Evolutionary conservation across 2,888 invertebrate species (phyloP), one percentile per base, ranked within the genome.

Genomic region (Suillia variegata): DNA sequence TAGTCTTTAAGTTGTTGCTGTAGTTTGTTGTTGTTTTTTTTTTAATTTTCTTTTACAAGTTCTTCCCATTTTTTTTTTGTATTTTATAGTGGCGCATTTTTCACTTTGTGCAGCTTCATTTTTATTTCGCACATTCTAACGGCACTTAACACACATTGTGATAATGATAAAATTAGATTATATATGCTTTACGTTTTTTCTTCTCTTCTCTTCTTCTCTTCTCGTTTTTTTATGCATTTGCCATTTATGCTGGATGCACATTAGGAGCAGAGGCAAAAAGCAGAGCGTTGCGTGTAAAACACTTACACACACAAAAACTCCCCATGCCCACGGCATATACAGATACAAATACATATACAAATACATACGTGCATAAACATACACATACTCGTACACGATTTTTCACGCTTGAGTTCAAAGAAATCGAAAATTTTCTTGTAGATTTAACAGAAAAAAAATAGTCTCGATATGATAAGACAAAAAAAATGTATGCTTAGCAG

Each of bases 131-230:
- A 65, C 66, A 61, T 60, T 62, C 56, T 70, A 67, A 68, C 70
- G 76, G 69, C 78, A 75, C 76, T 77, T 76, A 71, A 72, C 67
- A 71, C 76, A 76, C 74, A 77, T 76, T 75, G 76, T 68, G 77
- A 75, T 78, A 76, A 76, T 76, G 77, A 78, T 75, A 70, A 77
- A 76, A 77, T 77, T 78, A 76, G 77, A 75, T 75, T 76, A 71
- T 74, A 62, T 73, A 67, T 72, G 71, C 72, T 69, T 67, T 68
- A 65, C 65, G 71, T 74, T 67, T 70, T 68, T 73, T 67, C 71
- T 68, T 69, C 70, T 17, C 47, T 56, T 54, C 38, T 17, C 10
- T 21, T 31, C 6, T 45, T 45, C 13, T 45, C 4, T 45, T 17
- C 45, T 45, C 6, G 4, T 20, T 4, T 45, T 45, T 17, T 13